Evolutionary conservation across 2,113 vertebrate genomes (phyloP).

Genomic region (Poeciliopsis retropinna): DNA sequence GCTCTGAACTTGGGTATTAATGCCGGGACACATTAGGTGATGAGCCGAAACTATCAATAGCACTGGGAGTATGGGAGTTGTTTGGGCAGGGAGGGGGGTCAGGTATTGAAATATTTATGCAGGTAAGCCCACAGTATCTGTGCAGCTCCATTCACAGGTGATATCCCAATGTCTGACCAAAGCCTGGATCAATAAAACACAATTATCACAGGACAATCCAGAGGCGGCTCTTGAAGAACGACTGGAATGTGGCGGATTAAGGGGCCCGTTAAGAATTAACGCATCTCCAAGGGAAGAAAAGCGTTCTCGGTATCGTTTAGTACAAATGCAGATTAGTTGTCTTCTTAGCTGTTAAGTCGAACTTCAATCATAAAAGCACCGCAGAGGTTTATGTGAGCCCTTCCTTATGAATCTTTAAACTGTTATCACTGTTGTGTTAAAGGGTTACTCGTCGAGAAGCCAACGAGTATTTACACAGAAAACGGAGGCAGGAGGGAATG

Average conservation of each 20-base stretch:
- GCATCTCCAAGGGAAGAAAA: not conserved
- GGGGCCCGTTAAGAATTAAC: not conserved
- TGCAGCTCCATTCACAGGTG: slow-evolving; percentile 68
- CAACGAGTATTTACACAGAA: not conserved
- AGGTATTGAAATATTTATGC: slow-evolving; percentile 76
- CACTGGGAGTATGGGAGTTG: not conserved
- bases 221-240: slow-evolving; percentile 56
- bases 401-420: not conserved
- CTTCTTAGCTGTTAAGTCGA: not conserved
- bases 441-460: not conserved
- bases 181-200: slow-evolving; percentile 77
- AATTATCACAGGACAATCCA: slow-evolving; percentile 68
- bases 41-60: slow-evolving; percentile 51
- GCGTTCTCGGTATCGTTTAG: not conserved
- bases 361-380: not conserved
- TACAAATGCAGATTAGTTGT: not conserved
- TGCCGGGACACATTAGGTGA: slow-evolving; percentile 48
- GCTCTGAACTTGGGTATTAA: slow-evolving; percentile 39
- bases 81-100: slow-evolving; percentile 6
- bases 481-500: too few relatives aligned
- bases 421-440: not conserved
- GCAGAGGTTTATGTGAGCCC: not conserved
- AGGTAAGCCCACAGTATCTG: slow-evolving; percentile 69
- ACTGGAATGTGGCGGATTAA: slow-evolving; percentile 66
- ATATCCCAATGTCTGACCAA: slow-evolving; percentile 58